Evolutionary conservation across 2,797 vertebrate species (phyloP).

Genomic region (Poeciliopsis infans): DNA sequence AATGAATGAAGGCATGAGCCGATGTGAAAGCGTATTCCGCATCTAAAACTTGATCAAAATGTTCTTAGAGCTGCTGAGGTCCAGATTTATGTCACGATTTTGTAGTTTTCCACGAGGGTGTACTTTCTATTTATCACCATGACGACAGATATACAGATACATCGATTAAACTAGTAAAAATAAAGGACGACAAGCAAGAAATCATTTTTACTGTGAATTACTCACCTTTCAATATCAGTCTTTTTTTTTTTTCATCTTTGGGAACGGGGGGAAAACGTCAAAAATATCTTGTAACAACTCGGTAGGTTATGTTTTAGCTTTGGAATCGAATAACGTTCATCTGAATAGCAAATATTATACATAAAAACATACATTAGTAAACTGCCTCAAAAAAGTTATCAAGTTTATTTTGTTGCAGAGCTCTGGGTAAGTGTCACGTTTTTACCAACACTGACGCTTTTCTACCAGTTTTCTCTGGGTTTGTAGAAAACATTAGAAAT

Average conservation of each 20-base stretch:
- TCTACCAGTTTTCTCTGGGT: not conserved
- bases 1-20: not conserved
- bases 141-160: not conserved
- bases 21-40: not conserved
- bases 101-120: not conserved
- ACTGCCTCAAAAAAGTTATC: not conserved
- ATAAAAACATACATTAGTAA: not conserved
- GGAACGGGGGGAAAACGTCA: not conserved
- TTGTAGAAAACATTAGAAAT: conserved; percentile 13
- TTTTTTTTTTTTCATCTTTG: not conserved
- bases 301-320: not conserved
- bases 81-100: not conserved
- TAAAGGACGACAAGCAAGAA: not conserved
- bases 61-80: not conserved
- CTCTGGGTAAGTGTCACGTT: not conserved
- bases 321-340: not conserved
- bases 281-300: not conserved
- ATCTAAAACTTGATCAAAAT: not conserved
- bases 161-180: not conserved
- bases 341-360: not conserved
- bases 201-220: not conserved
- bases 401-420: not conserved
- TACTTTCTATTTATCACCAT: not conserved
- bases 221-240: not conserved
- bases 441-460: not conserved